These are phyloP conservation scores for Rhincodon typus DNA, from an alignment of 2,797 vertebrate genomes.

Conservation along the genomic window DNA sequence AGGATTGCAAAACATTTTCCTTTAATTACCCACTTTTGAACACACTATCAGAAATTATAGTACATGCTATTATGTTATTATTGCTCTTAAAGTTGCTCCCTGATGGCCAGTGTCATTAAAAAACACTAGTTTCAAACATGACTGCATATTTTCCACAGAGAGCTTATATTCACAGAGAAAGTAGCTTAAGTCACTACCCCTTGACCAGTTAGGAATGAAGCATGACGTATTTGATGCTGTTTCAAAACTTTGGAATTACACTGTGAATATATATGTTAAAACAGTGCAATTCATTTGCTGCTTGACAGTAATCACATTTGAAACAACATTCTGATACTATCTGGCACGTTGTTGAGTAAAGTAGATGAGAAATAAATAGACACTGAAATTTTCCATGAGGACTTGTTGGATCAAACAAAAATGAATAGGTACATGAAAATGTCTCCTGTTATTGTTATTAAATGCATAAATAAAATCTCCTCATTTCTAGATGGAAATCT, in stretches of 20 bases:
- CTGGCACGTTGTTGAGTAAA: background rate
- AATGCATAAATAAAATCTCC: background rate
- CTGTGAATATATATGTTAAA: background rate
- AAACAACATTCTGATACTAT: background rate
- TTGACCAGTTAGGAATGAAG: background rate
- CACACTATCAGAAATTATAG: background rate
- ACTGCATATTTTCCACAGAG: background rate
- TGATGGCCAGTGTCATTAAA: background rate
- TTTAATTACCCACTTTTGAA: slow-evolving; percentile 28
- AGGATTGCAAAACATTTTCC: background rate
- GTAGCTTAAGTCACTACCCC: background rate
- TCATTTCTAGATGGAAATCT: background rate
- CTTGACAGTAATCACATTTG: background rate
- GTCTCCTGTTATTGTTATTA: background rate
- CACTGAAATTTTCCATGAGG: background rate
- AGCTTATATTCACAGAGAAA: background rate
- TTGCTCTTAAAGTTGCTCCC: background rate
- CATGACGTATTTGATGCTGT: background rate
- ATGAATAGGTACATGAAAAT: background rate
- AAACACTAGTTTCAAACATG: background rate
- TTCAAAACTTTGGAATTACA: background rate
- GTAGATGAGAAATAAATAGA: background rate
- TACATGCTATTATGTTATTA: background rate
- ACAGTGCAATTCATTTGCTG: background rate
- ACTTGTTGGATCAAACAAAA: background rate